Percentiles rank a stretch among this genome's conserved stretches.
These are phyloP conservation scores for Pterocles burchelli DNA, from an alignment of 2,113 vertebrate genomes.

Conservation along the genomic window DNA sequence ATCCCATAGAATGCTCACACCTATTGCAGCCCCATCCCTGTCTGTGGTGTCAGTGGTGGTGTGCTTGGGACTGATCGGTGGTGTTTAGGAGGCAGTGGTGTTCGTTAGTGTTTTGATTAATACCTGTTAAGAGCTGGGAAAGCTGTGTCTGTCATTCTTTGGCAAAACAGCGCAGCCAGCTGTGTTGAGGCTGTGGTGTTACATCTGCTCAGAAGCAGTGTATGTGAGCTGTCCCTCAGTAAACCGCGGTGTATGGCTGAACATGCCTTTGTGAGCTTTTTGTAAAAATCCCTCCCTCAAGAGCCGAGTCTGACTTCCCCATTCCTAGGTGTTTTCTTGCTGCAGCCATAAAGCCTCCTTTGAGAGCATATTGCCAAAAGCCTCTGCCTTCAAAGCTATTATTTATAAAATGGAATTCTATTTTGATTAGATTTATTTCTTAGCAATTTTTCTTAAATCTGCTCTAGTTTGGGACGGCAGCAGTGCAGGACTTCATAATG, in stretches of 20 bases:
- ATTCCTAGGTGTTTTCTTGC: neutral
- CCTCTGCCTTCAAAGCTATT: neutral
- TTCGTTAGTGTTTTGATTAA: neutral
- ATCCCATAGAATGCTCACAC: neutral
- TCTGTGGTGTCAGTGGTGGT: neutral
- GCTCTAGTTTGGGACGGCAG: neutral
- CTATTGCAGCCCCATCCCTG: fast-evolving
- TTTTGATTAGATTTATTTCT: neutral
- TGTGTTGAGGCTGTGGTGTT: neutral
- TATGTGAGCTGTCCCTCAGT: neutral
- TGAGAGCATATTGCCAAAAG: neutral
- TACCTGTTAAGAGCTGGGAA: neutral
- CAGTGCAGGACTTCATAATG: neutral
- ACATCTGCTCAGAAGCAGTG: neutral
- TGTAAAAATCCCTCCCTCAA: neutral
- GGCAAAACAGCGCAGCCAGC: neutral
- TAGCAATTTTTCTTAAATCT: neutral
- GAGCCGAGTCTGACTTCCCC: neutral
- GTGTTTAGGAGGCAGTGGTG: neutral
- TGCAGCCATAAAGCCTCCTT: neutral
- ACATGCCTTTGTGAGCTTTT: neutral
- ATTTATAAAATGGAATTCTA: neutral
- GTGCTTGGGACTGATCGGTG: neutral
- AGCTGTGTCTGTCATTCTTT: neutral
- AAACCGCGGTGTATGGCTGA: neutral